phyloP scores from a whole-genome alignment of 2,797 vertebrate species.

The Poecilia gillii region DNA sequence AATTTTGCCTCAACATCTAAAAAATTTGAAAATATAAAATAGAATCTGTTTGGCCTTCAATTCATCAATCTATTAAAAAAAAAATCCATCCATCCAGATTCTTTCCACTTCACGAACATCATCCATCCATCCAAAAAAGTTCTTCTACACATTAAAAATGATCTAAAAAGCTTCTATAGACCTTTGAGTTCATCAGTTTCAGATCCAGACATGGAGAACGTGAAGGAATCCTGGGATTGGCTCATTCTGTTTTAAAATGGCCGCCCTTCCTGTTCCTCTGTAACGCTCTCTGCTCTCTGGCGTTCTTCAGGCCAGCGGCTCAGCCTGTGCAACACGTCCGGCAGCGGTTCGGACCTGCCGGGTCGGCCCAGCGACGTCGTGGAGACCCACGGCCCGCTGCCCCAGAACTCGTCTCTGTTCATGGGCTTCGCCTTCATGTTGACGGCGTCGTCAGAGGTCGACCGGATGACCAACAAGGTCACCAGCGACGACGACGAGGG shows the following conservation, averaged over 20 bases:
- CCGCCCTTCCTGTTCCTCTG: no score
- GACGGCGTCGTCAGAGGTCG: conserved; percentile 88
- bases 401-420: conserved; percentile 90
- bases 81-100: not conserved
- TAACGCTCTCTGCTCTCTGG: not conserved
- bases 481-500: conserved; percentile 82
- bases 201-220: not conserved
- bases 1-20: not conserved
- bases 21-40: not conserved
- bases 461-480: conserved; percentile 82
- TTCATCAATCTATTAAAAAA: not conserved
- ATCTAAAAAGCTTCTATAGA: not conserved
- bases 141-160: not conserved
- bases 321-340: conserved; percentile 82
- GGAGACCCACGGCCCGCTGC: conserved; percentile 87
- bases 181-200: not conserved
- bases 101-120: no score
- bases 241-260: not conserved
- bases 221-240: not conserved
- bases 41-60: not conserved
- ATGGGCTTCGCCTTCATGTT: conserved; percentile 96
- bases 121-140: not conserved
- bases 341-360: conserved; percentile 79
- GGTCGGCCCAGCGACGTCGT: conserved; percentile 69
- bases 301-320: conserved; percentile 59